phyloP scores from a whole-genome alignment of 2,113 vertebrate species.

The Barbus barbus region DNA sequence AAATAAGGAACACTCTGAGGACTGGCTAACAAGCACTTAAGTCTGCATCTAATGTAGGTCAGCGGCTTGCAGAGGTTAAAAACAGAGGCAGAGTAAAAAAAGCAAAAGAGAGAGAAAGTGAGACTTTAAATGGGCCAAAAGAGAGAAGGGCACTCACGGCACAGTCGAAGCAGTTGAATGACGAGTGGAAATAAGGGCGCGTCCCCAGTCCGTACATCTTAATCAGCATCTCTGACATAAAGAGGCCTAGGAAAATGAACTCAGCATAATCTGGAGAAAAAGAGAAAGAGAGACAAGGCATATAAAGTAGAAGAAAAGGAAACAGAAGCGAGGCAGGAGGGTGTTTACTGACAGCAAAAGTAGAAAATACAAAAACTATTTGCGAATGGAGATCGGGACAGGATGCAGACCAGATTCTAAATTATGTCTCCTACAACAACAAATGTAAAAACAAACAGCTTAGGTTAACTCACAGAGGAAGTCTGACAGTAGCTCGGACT shows the following conservation, averaged over 20 bases:
- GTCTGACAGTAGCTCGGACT: constrained; percentile 87
- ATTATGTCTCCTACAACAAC: background rate
- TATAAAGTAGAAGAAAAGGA: background rate
- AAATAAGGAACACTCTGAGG: constrained; percentile 31
- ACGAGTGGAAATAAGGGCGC: constrained; percentile 91
- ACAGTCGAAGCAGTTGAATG: constrained; percentile 96
- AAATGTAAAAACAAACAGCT: background rate
- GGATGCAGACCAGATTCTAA: background rate
- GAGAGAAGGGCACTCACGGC: constrained; percentile 77
- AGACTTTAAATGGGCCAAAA: constrained; percentile 37
- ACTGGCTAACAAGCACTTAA: constrained; percentile 21
- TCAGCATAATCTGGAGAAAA: constrained; percentile 86
- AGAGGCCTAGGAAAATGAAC: constrained; percentile 94
- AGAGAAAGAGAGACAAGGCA: constrained; percentile 3
- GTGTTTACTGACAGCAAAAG: background rate
- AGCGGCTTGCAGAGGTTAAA: constrained; percentile 23
- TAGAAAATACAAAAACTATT: background rate
- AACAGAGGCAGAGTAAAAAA: background rate
- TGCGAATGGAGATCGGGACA: background rate
- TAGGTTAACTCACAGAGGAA: constrained; percentile 92
- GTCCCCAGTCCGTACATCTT: constrained; percentile 94
- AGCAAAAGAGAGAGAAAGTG: constrained; percentile 16
- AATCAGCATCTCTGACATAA: constrained; percentile 96
- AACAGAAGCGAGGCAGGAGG: too few relatives aligned
- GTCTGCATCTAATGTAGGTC: constrained; percentile 25